phyloP scores from a whole-genome alignment of 2,797 vertebrate genomes.

The Ciconia nigra region DNA sequence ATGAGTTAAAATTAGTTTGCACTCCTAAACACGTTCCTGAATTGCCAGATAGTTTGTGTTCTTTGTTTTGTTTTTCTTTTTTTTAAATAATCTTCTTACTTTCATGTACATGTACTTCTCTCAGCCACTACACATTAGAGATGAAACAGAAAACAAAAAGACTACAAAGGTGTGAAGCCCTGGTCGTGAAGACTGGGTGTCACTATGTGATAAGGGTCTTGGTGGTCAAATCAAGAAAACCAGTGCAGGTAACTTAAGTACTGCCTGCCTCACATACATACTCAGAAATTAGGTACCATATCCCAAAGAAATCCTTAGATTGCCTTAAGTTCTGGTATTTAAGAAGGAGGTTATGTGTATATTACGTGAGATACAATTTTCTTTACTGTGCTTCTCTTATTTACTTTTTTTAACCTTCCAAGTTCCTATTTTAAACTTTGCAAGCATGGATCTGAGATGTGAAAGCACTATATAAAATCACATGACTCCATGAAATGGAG shows the following conservation, averaged over 20 bases:
- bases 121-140: not conserved
- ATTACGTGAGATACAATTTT: not conserved
- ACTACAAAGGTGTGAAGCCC: not conserved
- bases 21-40: not conserved
- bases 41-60: not conserved
- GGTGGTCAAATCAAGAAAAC: not conserved
- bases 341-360: not conserved
- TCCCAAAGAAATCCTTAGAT: not conserved
- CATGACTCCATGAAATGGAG: not conserved
- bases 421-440: not conserved
- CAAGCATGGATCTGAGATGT: not conserved
- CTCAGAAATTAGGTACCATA: not conserved
- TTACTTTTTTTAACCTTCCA: not conserved
- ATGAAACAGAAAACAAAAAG: not conserved
- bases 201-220: not conserved
- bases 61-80: not conserved
- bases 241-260: not conserved
- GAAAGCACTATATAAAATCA: not conserved
- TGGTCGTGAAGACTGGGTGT: not conserved
- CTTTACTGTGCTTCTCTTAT: not conserved
- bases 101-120: not conserved
- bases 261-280: not conserved
- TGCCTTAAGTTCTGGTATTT: not conserved
- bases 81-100: not conserved
- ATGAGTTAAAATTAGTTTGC: not conserved